A percentile compares a stretch with the other conserved stretches of the same genome.
Conservation (phyloP, 2,113 vertebrate species). For the Halcyon malimbica region DNA sequence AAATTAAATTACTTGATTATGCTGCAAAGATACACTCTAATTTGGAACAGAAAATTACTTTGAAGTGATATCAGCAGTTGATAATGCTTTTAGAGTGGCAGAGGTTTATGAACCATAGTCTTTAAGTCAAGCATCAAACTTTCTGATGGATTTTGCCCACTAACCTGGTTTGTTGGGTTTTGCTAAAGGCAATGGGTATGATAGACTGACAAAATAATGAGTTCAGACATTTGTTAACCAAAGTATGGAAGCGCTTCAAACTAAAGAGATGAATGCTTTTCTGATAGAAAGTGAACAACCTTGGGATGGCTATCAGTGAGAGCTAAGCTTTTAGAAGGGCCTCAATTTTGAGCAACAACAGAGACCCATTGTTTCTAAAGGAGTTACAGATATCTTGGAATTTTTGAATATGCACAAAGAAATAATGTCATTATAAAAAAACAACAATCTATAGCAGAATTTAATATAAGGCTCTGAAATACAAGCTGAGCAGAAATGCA, state of each 20-base stretch:
- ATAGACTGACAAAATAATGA: background rate
- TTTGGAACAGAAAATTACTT: slow-evolving; percentile 49
- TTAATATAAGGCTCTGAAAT: background rate
- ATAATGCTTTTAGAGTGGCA: background rate
- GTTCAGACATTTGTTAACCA: background rate
- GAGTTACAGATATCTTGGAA: background rate
- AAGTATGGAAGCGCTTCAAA: background rate
- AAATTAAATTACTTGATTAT: slow-evolving; percentile 58
- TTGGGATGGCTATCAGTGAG: background rate
- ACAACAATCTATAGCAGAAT: background rate
- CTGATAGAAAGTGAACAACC: background rate
- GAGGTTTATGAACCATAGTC: background rate
- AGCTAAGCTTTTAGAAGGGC: background rate
- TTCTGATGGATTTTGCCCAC: background rate
- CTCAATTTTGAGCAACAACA: background rate
- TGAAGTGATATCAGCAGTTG: slow-evolving; percentile 19
- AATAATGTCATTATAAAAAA: background rate
- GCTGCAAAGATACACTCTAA: slow-evolving; percentile 26
- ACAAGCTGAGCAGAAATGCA: background rate
- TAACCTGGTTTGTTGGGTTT: background rate
- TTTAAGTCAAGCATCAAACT: background rate
- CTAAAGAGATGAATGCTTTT: background rate
- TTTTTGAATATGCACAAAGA: background rate
- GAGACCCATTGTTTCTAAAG: background rate
- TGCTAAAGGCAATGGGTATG: background rate